Conservation (phyloP, 2,888 invertebrate species). For the Luperina testacea region DNA sequence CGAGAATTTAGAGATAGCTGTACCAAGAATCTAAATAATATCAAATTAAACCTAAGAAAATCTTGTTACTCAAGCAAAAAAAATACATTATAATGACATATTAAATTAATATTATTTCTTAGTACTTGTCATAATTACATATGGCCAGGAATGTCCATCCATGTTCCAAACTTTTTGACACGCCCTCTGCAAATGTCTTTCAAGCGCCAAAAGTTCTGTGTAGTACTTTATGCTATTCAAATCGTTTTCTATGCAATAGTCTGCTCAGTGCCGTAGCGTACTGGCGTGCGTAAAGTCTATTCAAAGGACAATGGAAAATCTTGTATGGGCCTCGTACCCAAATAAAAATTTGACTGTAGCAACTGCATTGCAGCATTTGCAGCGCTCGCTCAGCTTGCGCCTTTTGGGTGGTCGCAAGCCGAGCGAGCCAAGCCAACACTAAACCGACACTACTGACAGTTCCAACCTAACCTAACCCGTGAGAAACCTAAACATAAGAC, state of each 20-base stretch:
- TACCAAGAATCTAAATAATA: conserved; percentile 50
- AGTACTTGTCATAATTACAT: background rate
- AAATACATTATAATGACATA: conserved; percentile 24
- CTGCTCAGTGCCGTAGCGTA: background rate
- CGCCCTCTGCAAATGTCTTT: background rate
- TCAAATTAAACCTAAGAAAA: conserved; percentile 42
- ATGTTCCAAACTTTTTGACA: conserved; percentile 6
- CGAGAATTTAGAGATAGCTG: conserved; percentile 69
- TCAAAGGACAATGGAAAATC: too few species aligned
- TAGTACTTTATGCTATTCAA: background rate
- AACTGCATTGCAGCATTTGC: too few species aligned
- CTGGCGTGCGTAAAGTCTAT: too few species aligned
- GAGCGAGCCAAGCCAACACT: too few species aligned
- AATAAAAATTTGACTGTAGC: too few species aligned
- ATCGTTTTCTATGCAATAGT: background rate
- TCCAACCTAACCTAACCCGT: too few species aligned
- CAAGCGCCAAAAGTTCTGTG: background rate
- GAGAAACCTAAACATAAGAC: background rate
- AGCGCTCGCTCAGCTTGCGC: too few species aligned
- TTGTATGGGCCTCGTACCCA: too few species aligned
- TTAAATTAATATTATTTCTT: background rate
- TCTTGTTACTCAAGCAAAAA: conserved; percentile 19
- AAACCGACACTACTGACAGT: too few species aligned
- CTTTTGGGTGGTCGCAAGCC: too few species aligned
- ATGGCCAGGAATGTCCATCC: conserved; percentile 11